Evolutionary conservation across 1,140 invertebrate species (phyloP).

Genomic region (Dinothrombium tinctorium): DNA sequence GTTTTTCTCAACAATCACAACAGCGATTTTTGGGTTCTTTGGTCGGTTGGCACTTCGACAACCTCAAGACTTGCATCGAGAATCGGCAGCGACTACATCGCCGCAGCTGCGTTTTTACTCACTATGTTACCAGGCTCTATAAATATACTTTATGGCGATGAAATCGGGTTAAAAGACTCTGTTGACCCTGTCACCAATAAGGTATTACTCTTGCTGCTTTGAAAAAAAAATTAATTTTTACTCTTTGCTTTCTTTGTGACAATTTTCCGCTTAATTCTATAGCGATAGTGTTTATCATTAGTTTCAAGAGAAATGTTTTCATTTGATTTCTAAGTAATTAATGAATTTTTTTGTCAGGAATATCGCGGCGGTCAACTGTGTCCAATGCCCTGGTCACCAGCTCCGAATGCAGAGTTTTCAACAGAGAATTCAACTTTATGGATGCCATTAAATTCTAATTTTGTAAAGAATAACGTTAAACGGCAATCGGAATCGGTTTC

Average conservation of each 20-base stretch:
- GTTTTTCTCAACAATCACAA: constrained; percentile 7
- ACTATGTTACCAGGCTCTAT: constrained; percentile 51
- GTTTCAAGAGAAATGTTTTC: background rate
- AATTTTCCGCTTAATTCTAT: background rate
- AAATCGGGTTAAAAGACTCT: constrained; percentile 28
- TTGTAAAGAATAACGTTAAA: constrained; percentile 10
- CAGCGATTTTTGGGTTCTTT: constrained; percentile 27
- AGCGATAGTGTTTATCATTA: background rate
- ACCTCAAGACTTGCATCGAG: constrained; percentile 28
- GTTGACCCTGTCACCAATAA: constrained; percentile 13
- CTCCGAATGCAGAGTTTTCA: constrained; percentile 12
- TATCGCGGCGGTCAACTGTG: constrained; percentile 13
- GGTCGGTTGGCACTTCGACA: constrained; percentile 38
- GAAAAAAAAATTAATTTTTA: background rate
- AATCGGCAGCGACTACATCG: constrained; percentile 29
- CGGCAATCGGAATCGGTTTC: constrained; percentile 5
- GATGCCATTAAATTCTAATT: constrained; percentile 13
- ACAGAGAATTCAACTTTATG: constrained; percentile 7
- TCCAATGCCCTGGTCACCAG: constrained; percentile 14
- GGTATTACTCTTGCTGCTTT: constrained; percentile 4
- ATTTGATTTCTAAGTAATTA: no score
- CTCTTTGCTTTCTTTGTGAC: background rate
- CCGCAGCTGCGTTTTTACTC: constrained; percentile 35
- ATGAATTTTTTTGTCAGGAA: constrained; percentile 5
- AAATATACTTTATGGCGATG: constrained; percentile 56